phyloP scores from a whole-genome alignment of 92 coral and sea anemone genomes.

The Epizoanthus illoricatus region DNA sequence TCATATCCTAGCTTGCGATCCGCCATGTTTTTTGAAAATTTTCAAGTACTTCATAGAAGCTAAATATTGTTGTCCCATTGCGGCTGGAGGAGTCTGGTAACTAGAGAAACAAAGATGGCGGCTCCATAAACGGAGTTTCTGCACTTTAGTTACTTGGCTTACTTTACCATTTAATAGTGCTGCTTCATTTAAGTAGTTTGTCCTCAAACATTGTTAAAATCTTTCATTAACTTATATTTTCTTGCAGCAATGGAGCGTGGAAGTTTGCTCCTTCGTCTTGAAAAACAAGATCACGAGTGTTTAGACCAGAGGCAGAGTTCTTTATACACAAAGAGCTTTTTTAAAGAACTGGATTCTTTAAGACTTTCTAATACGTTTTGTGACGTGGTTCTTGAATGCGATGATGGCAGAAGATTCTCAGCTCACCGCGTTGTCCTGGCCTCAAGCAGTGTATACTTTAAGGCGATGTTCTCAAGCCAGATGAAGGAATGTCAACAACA shows the following conservation, averaged over 20 bases:
- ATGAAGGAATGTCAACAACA: conserved; percentile 46
- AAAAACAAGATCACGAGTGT: too few relatives aligned
- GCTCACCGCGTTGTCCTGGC: conserved; percentile 45
- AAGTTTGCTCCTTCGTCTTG: too few relatives aligned
- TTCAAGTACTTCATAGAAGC: conserved; percentile 11
- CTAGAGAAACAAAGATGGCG: too few relatives aligned
- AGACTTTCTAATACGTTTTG: conserved; percentile 28
- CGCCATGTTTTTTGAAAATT: conserved; percentile 1
- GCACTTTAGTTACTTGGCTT: too few relatives aligned
- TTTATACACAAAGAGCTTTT: conserved; percentile 22
- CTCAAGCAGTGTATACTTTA: conserved; percentile 39
- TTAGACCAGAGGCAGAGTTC: too few relatives aligned
- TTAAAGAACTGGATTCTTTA: conserved; percentile 33
- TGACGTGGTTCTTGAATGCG: conserved; percentile 38
- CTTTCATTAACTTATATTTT: too few relatives aligned
- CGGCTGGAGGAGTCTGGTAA: too few relatives aligned
- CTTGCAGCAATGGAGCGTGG: too few relatives aligned
- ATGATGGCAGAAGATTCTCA: conserved; percentile 35
- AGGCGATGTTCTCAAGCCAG: conserved; percentile 42
- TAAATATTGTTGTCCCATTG: not conserved
- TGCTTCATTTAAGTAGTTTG: too few relatives aligned
- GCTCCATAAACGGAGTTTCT: too few relatives aligned
- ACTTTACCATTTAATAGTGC: too few relatives aligned
- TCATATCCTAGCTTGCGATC: conserved; percentile 2
- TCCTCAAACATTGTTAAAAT: too few relatives aligned